A percentile compares a stretch with the other conserved stretches of the same genome.
Conservation (phyloP, 1,140 invertebrate genomes). For the Cydia fagiglandana region DNA sequence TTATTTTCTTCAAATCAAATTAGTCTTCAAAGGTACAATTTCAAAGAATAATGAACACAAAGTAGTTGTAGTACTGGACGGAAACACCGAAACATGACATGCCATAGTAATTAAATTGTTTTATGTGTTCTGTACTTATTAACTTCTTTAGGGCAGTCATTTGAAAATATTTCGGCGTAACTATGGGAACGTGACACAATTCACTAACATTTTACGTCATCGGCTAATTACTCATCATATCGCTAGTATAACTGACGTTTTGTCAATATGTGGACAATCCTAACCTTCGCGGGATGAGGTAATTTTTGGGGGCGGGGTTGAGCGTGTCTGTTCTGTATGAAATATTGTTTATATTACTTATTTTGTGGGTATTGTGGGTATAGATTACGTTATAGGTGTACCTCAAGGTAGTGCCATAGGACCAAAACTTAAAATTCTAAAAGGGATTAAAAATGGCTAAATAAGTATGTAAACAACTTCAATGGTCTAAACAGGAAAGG, state of each 20-base stretch:
- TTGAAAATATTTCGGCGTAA: too few relatives aligned
- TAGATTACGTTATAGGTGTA: not conserved
- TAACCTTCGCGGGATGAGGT: too few relatives aligned
- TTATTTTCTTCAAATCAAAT: conserved; percentile 8
- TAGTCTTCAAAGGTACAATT: conserved; percentile 1
- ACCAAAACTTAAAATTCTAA: not conserved
- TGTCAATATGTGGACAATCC: too few relatives aligned
- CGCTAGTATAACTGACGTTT: too few relatives aligned
- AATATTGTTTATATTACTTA: not conserved
- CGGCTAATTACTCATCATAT: too few relatives aligned
- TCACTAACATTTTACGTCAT: too few relatives aligned
- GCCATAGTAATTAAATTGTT: too few relatives aligned
- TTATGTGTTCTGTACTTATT: too few relatives aligned
- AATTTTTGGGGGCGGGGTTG: too few relatives aligned
- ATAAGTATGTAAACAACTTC: not conserved
- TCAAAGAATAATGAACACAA: not conserved
- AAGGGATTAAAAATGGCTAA: not conserved
- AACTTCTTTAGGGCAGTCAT: too few relatives aligned
- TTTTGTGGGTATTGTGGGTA: not conserved
- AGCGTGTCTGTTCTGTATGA: too few relatives aligned
- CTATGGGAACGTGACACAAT: too few relatives aligned
- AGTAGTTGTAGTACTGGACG: not conserved
- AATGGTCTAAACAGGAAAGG: not conserved
- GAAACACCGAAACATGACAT: not conserved
- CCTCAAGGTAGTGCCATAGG: not conserved